Evolutionary conservation across 2,888 invertebrate genomes (phyloP).

Genomic region (Lepidocyrtinus sp.): DNA sequence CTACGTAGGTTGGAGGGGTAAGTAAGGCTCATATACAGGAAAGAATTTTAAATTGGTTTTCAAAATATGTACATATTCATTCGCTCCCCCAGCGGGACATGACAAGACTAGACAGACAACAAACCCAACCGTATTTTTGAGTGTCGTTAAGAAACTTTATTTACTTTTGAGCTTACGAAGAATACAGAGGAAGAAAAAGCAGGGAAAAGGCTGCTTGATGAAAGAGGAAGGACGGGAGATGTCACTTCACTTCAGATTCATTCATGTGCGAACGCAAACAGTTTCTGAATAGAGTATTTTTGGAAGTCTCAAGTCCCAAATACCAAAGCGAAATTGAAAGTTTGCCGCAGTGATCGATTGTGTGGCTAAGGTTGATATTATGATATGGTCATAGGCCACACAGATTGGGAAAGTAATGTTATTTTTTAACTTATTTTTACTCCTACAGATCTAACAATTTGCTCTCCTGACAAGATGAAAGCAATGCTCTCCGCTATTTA

Average conservation of each 20-base stretch:
- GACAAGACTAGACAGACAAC: too few relatives aligned
- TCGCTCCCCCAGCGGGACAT: too few relatives aligned
- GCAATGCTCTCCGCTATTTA: constrained; percentile 64
- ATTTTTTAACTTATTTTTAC: background rate
- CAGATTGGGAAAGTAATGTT: too few relatives aligned
- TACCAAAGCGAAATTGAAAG: background rate
- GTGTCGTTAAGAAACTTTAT: too few relatives aligned
- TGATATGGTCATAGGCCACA: too few relatives aligned
- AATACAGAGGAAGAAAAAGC: background rate
- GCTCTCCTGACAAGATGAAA: constrained; percentile 67
- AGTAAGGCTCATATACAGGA: background rate
- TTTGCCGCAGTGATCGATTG: background rate
- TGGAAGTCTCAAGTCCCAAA: too few relatives aligned
- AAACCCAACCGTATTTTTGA: too few relatives aligned
- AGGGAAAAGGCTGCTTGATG: background rate
- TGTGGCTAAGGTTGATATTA: background rate
- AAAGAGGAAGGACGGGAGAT: background rate
- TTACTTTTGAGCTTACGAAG: too few relatives aligned
- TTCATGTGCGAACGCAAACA: background rate
- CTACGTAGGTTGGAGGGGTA: constrained; percentile 63
- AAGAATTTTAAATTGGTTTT: background rate
- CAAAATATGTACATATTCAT: background rate
- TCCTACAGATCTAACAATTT: constrained; percentile 61
- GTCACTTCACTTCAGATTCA: background rate
- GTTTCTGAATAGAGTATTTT: background rate